These are phyloP conservation scores for Amphiura filiformis DNA, from an alignment of 35 echinoderm and acorn worm species.

Conservation along the genomic window DNA sequence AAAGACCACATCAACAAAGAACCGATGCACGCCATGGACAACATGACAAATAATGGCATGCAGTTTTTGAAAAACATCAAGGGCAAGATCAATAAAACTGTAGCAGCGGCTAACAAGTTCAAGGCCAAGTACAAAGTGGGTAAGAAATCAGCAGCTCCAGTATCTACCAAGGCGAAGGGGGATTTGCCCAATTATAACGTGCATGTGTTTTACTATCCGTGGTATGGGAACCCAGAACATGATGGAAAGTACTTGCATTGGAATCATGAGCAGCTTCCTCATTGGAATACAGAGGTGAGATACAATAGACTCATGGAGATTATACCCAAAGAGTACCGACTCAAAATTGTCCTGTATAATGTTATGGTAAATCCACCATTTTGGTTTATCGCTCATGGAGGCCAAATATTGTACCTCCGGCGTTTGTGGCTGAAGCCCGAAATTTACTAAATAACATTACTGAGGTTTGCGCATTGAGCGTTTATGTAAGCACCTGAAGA, in stretches of 20 bases:
- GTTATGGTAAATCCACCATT: no score
- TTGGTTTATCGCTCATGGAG: no score
- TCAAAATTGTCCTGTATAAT: no score
- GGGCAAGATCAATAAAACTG: not conserved
- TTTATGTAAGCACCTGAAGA: no score
- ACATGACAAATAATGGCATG: not conserved
- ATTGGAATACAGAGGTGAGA: slow-evolving; percentile 77
- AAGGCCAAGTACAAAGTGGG: not conserved
- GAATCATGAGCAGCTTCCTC: slow-evolving; percentile 79
- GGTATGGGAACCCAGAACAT: slow-evolving; percentile 90
- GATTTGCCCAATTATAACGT: slow-evolving; percentile 61
- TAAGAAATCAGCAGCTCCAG: not conserved
- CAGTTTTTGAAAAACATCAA: not conserved
- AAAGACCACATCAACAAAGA: slow-evolving; percentile 4
- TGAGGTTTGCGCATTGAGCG: no score
- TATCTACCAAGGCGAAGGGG: not conserved
- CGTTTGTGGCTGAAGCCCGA: no score
- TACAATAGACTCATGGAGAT: no score
- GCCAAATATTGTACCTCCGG: no score
- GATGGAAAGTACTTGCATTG: slow-evolving; percentile 75
- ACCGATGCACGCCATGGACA: not conserved
- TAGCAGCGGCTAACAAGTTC: not conserved
- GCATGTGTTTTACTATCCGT: slow-evolving; percentile 95
- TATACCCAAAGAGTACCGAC: no score
- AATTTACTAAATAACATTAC: no score